Conservation (phyloP, 2,888 invertebrate species). For the Lochmaea crataegi region DNA sequence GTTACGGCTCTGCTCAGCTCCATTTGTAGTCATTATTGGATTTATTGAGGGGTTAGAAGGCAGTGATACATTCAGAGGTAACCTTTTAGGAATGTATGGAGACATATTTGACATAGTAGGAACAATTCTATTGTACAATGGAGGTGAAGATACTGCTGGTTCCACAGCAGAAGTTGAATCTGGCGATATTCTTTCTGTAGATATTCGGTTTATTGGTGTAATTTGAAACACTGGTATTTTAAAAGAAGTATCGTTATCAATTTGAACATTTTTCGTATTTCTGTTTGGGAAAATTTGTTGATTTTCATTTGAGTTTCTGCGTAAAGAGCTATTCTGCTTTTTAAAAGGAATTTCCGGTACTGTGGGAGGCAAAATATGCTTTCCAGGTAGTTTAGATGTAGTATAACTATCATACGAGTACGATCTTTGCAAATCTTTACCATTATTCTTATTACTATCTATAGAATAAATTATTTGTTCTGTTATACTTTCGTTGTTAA, state of each 20-base stretch:
- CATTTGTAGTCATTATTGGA: not conserved
- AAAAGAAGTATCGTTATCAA: not conserved
- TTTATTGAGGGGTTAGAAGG: slow-evolving; percentile 11
- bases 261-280: not conserved
- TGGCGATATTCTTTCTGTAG: slow-evolving; percentile 24
- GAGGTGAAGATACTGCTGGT: not conserved
- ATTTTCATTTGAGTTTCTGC: slow-evolving; percentile 10
- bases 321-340: slow-evolving; percentile 14
- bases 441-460: slow-evolving; percentile 40
- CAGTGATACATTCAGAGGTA: not conserved
- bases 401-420: slow-evolving; percentile 19
- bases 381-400: slow-evolving; percentile 5
- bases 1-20: not conserved
- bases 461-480: slow-evolving; percentile 46
- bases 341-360: slow-evolving; percentile 28
- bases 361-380: slow-evolving; percentile 30
- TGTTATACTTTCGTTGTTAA: slow-evolving; percentile 41
- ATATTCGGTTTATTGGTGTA: not conserved
- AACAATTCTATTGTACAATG: not conserved
- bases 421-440: slow-evolving; percentile 29
- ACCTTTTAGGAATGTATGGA: not conserved
- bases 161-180: slow-evolving; percentile 9
- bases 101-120: not conserved
- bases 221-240: not conserved
- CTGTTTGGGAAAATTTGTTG: slow-evolving; percentile 4